These are phyloP conservation scores for silkworm (Bombyx mori) DNA, from an alignment of 1,140 invertebrate species.

Conservation along the genomic window ASM3026992v2 NC_085131.1:1701501-1702000, in stretches of 20 bases:
- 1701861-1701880: constrained; percentile 50
- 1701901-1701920: constrained; percentile 68
- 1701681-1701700: constrained; percentile 62
- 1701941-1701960: constrained; percentile 69
- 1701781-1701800: constrained; percentile 2
- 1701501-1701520: no score
- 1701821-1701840: constrained; percentile 35
- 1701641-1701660: constrained; percentile 46
- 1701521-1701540: no score
- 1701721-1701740: constrained; percentile 17
- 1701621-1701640: constrained; percentile 44
- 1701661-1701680: constrained; percentile 50
- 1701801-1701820: constrained; percentile 7
- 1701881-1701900: constrained; percentile 70
- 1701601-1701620: not conserved
- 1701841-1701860: constrained; percentile 48
- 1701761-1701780: constrained; percentile 12
- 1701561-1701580: not conserved
- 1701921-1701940: constrained; percentile 71
- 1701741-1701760: constrained; percentile 9
- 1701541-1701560: no score
- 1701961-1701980: constrained; percentile 68
- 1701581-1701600: not conserved
- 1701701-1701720: constrained; percentile 36
- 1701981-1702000: constrained; percentile 61